Evolutionary conservation across 2,113 vertebrate genomes (phyloP), one percentile per base, ranked within the genome.

Genomic region (Astur gentilis): DNA sequence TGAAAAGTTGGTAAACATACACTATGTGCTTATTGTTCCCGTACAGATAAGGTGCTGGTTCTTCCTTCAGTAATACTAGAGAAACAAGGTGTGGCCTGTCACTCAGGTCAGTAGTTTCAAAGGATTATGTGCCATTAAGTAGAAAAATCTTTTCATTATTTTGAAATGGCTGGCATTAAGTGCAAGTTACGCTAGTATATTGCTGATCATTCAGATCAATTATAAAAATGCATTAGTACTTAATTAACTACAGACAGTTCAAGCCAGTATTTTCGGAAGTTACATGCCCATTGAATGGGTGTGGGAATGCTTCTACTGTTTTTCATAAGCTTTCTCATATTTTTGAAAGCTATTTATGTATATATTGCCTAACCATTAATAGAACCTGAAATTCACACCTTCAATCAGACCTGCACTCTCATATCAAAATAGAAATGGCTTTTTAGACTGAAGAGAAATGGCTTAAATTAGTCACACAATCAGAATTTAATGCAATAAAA

Each of bases 361-460:
- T 78, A 32, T 69, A 77, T 81, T 87, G 54, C 38, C 67, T 50
- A 83, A 34, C 25, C 60, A 55, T 85, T 92, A 89, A 62, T 11
- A 83, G 62, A 90, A 83, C 29, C 42, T 73, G 60, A 88, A 94
- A 75, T 80, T 90, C 80, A 89, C n/a, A 83, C 72, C 76, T 78
- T 92, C 93, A 80, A 17, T 80, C 83, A 94, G 62, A 81, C 50
- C 67, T 71, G 18, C 27, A 36, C 34, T 84, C 36, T 72, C 10
- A 6, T 70, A 62, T 32, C 88, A 89, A 62, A 86, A 85, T 26
- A 83, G n/a, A n/a, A n/a, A n/a, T n/a, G n/a, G n/a, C n/a, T n/a
- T n/a, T n/a, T n/a, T n/a, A n/a, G 38, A 52, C 85, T 93, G 90
- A 90, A 90, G 79, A 93, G 64, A 90, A 97, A 97, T 93, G n/a